These are phyloP conservation scores for Spodoptera exigua DNA, from an alignment of 2,888 invertebrate species.

Conservation along the genomic window DNA sequence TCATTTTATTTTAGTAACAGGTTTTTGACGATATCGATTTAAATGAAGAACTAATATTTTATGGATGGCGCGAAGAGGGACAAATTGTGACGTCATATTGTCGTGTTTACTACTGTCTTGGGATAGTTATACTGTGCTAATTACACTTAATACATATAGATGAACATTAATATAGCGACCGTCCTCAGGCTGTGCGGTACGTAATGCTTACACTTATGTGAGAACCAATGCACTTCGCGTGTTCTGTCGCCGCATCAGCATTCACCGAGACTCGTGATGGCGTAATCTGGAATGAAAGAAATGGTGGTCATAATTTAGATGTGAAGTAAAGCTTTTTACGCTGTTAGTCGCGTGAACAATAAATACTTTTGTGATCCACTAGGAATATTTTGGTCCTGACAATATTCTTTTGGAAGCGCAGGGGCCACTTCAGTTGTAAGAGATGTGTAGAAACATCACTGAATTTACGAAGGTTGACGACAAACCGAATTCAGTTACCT, in stretches of 20 bases:
- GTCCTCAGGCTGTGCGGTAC: constrained; percentile 20
- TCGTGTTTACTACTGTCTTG: background rate
- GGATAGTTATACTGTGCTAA: constrained; percentile 11
- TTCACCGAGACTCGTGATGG: constrained; percentile 88
- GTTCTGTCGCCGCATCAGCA: constrained; percentile 75
- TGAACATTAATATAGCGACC: constrained; percentile 26
- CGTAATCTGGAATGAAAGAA: constrained; percentile 84
- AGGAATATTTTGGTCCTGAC: too few species aligned
- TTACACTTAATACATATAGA: constrained; percentile 42
- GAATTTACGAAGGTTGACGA: too few species aligned
- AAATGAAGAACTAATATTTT: background rate
- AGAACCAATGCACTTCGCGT: constrained; percentile 45
- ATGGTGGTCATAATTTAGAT: constrained; percentile 2
- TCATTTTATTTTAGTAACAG: constrained; percentile 11
- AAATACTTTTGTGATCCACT: too few species aligned
- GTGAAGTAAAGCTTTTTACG: background rate
- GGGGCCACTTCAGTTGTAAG: too few species aligned
- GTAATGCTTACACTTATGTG: constrained; percentile 49
- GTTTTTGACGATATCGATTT: background rate
- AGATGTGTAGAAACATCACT: too few species aligned
- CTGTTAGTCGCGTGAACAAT: too few species aligned
- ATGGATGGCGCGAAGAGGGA: too few species aligned
- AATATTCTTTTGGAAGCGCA: too few species aligned
- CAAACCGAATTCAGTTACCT: too few species aligned
- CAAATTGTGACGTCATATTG: background rate